phyloP scores from a whole-genome alignment of 2,797 vertebrate species.

The Acanthurus lineatus region DNA sequence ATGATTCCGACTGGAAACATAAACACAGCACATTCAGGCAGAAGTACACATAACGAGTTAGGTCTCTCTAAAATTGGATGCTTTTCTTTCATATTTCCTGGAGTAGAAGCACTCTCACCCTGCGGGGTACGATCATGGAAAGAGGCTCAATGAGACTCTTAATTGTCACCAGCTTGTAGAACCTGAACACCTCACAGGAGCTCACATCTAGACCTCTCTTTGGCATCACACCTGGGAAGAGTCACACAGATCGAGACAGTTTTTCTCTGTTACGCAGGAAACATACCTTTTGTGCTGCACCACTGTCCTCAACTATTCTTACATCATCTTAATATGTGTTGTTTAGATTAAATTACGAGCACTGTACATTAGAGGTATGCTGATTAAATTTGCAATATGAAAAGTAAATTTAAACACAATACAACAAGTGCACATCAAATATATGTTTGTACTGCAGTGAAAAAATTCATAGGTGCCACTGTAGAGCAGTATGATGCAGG shows the following conservation, averaged over 20 bases:
- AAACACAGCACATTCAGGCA: conserved; percentile 43
- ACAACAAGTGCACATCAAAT: too few relatives aligned
- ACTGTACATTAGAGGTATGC: too few relatives aligned
- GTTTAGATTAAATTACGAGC: too few relatives aligned
- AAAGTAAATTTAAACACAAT: too few relatives aligned
- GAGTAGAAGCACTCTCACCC: conserved; percentile 83
- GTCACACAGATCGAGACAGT: background rate
- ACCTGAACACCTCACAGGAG: conserved; percentile 94
- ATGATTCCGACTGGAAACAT: conserved; percentile 90
- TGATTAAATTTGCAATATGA: too few relatives aligned
- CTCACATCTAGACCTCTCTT: conserved; percentile 94
- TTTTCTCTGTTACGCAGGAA: background rate
- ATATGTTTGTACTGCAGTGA: too few relatives aligned
- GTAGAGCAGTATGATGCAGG: background rate
- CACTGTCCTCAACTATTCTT: background rate
- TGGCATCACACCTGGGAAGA: conserved; percentile 90
- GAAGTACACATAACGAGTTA: background rate
- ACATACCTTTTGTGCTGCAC: background rate
- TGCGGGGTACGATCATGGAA: conserved; percentile 95
- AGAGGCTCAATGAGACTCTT: conserved; percentile 92
- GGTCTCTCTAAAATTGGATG: background rate
- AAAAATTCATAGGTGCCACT: too few relatives aligned
- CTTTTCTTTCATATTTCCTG: background rate
- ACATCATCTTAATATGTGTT: too few relatives aligned
- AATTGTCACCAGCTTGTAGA: conserved; percentile 93